Evolutionary conservation across 2,113 vertebrate species (phyloP), one percentile per base, ranked within the genome.

Genomic region (Brienomyrus longianalis): DNA sequence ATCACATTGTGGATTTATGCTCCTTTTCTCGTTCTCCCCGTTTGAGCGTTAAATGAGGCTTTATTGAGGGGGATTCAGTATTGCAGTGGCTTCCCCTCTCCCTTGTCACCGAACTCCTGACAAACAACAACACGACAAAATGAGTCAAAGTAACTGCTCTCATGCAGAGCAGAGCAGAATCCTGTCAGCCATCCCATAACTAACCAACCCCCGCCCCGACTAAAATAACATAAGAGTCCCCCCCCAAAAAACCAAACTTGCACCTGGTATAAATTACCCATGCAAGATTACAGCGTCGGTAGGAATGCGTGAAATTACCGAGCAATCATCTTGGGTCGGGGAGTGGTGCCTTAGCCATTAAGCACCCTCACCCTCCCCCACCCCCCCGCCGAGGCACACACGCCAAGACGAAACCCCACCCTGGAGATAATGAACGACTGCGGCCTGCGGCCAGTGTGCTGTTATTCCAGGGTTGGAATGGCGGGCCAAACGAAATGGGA

Each of bases 251-350:
- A 87, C 9, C 27, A 88, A 59, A 88, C 19, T 19, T 45, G 70
- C 88, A 89, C 77, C 88, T 89, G 88, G 88, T 43, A 89, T 83
- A 51, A 23, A 89, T 88, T 88, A 62, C 51, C 21, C 50, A 51
- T 27, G 59, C 19, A 43, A 52, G 48, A 80, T 54, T 39, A 54
- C 50, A 47, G 31, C 17, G 51, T 89, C 51, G 17, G 27, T 31
- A 52, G 50, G 88, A 89, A 89, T 83, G 48, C 51, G 1, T 80
- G 74, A 83, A 83, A 27, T 83, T 43, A 56, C 15, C 19, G 23
- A n/a, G 74, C 80, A 62, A 21, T 89, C 70, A 52, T 59, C 35
- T 47, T 45, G n/a, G 80, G 5, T 84, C 39, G 17, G 47, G 31
- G 88, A 77, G 66, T 35, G 74, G 27, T 89, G 80, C 80, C 88